Percentiles rank a stretch among this genome's conserved stretches.
Conservation (phyloP, 2,888 invertebrate species). For the Xestia sexstrigata region DNA sequence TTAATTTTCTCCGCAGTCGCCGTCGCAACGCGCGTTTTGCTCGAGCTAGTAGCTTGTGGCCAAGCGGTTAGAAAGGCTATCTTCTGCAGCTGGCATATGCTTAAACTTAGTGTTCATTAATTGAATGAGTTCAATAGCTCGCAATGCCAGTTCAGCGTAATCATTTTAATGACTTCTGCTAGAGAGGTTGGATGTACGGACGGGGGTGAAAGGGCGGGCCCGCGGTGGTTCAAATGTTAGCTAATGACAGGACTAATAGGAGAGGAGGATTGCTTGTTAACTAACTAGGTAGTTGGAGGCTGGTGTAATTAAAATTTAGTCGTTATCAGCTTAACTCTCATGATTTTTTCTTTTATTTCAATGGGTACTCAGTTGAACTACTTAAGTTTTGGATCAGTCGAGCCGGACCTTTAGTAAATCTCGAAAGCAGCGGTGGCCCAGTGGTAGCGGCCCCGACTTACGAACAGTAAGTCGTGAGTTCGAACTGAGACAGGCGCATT, state of each 20-base stretch:
- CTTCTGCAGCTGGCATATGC: conserved; percentile 18
- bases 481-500: no score
- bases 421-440: no score
- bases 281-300: neutral
- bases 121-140: conserved; percentile 57
- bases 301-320: neutral
- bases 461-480: no score
- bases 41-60: neutral
- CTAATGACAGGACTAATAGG: neutral
- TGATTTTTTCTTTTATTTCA: no score
- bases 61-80: conserved; percentile 3
- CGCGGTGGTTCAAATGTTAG: neutral
- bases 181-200: conserved; percentile 5
- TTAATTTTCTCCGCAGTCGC: neutral
- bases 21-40: neutral
- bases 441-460: no score
- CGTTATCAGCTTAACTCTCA: neutral
- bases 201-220: neutral
- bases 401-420: neutral
- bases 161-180: conserved; percentile 62
- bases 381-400: neutral
- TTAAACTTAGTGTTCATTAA: conserved; percentile 43
- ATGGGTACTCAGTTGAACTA: neutral
- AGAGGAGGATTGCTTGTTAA: neutral
- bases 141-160: conserved; percentile 42